phyloP scores from a whole-genome alignment of 1,140 invertebrate genomes.

The Lycorma delicatula region DNA sequence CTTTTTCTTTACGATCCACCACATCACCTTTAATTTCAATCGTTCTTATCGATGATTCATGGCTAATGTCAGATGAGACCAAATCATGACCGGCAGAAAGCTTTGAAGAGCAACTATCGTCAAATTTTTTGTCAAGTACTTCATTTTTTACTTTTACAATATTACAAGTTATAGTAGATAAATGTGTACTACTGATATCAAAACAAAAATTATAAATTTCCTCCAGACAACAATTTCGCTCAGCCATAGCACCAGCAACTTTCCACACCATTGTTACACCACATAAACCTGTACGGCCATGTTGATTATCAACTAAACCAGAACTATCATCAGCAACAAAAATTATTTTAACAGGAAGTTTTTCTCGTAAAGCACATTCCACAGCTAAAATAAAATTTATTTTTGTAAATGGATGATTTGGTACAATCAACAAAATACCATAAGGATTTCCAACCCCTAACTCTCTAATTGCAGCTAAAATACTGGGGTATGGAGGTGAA shows the following conservation, averaged over 20 bases:
- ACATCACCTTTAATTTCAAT: not conserved
- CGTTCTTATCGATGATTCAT: not conserved
- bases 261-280: not conserved
- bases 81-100: too few relatives aligned
- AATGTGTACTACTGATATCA: not conserved
- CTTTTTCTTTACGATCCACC: not conserved
- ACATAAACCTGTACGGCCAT: not conserved
- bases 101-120: too few relatives aligned
- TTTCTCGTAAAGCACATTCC: not conserved
- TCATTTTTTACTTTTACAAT: not conserved
- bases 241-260: not conserved
- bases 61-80: not conserved
- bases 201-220: not conserved
- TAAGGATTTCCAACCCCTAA: not conserved
- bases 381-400: not conserved
- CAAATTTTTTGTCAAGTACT: not conserved
- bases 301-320: not conserved
- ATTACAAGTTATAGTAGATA: not conserved
- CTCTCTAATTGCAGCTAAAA: not conserved
- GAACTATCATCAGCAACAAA: not conserved
- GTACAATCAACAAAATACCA: not conserved
- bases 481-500: not conserved
- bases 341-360: not conserved
- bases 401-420: not conserved
- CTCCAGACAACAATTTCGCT: not conserved